Percentiles rank a stretch among this genome's conserved stretches.
Conservation (phyloP, 2,113 vertebrate genomes). For the Centropus unirufus region DNA sequence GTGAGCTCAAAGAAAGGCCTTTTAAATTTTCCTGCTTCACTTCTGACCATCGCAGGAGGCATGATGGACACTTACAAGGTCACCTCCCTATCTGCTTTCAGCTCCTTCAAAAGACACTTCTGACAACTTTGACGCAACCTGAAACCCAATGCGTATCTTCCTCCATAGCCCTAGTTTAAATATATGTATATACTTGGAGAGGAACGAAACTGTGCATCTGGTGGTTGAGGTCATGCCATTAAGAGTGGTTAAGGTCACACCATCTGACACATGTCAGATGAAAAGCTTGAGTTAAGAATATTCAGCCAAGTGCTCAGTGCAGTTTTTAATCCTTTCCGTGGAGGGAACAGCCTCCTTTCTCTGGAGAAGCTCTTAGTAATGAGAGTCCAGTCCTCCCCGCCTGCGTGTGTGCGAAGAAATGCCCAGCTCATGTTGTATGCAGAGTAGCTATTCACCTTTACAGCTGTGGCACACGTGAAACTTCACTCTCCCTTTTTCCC, state of each 20-base stretch:
- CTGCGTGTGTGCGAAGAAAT: not conserved
- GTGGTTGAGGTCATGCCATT: not conserved
- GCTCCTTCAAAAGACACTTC: not conserved
- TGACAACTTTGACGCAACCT: constrained; percentile 44
- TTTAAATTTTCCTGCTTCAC: not conserved
- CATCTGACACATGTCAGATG: constrained; percentile 46
- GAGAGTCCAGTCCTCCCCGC: accelerated
- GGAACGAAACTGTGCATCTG: not conserved
- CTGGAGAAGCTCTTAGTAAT: accelerated
- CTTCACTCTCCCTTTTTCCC: not conserved
- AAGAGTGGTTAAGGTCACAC: constrained; percentile 25
- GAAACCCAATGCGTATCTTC: not conserved
- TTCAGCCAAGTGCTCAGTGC: not conserved
- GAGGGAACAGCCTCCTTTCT: not conserved
- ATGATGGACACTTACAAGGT: not conserved
- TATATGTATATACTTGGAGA: not conserved
- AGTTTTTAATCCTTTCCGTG: not conserved
- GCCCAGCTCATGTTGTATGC: accelerated
- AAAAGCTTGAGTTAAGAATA: not conserved
- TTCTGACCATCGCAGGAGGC: not conserved
- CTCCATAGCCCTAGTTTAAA: not conserved
- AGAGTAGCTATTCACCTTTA: not conserved
- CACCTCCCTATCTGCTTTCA: constrained; percentile 34
- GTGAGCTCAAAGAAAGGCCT: not conserved
- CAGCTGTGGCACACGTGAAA: accelerated